Conservation (phyloP, 1,140 invertebrate species). For the Pomacea maculata region DNA sequence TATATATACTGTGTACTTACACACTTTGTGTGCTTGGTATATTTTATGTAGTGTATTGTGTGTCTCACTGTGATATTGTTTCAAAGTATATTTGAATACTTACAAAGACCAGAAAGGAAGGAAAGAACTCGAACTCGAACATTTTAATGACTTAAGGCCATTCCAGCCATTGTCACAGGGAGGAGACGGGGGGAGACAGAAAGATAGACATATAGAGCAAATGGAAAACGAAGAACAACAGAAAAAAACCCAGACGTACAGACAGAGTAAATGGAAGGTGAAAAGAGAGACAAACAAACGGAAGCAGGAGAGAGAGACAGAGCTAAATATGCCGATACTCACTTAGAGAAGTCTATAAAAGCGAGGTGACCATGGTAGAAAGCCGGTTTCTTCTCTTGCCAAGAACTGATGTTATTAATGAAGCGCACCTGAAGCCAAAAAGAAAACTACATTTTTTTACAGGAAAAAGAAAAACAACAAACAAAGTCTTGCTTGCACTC, state of each 20-base stretch:
- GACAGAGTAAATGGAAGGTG: background rate
- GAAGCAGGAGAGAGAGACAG: background rate
- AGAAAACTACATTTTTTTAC: too few species aligned
- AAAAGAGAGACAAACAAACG: background rate
- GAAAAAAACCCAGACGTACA: background rate
- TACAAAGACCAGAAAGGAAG: too few species aligned
- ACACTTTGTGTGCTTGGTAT: too few species aligned
- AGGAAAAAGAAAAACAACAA: background rate
- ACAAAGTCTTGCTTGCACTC: background rate
- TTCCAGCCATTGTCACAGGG: too few species aligned
- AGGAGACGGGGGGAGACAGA: background rate
- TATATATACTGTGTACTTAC: too few species aligned
- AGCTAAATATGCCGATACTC: conserved; percentile 52
- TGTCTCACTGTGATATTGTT: too few species aligned
- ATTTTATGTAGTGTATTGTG: too few species aligned
- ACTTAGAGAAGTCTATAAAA: conserved; percentile 94
- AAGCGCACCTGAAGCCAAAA: conserved; percentile 77
- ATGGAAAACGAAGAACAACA: background rate
- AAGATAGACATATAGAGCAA: background rate
- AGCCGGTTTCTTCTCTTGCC: conserved; percentile 88
- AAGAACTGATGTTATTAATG: conserved; percentile 86
- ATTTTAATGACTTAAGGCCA: too few species aligned
- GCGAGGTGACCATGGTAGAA: conserved; percentile 97
- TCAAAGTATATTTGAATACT: too few species aligned
- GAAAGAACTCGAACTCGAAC: too few species aligned